A percentile compares a stretch with the other conserved stretches of the same genome.
phyloP scores from a whole-genome alignment of 2,888 invertebrate genomes.

The Druceiella hillmani region DNA sequence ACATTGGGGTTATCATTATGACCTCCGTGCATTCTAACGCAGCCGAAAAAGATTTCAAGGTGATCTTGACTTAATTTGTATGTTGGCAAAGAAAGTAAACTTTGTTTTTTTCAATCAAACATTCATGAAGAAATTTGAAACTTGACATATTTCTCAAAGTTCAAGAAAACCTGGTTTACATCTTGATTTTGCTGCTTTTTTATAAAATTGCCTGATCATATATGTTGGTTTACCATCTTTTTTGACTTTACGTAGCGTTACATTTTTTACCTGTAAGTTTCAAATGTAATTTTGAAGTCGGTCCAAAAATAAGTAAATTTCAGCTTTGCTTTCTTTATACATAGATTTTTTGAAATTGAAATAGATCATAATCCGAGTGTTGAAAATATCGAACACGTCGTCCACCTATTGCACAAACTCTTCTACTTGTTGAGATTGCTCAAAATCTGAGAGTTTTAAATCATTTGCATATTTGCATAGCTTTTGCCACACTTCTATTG shows the following conservation, averaged over 20 bases:
- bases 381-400: constrained; percentile 25
- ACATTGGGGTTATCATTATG: no score
- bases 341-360: not conserved
- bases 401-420: constrained; percentile 20
- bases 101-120: constrained; percentile 2
- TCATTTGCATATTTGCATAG: not conserved
- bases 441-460: no score
- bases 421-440: constrained; percentile 2
- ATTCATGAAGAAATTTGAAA: constrained; percentile 1
- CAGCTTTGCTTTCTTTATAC: constrained; percentile 4
- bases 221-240: not conserved
- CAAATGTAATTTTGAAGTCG: constrained; percentile 4
- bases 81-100: constrained; percentile 5
- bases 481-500: constrained; percentile 8
- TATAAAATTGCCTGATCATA: constrained; percentile 1
- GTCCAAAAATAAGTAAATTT: constrained; percentile 6
- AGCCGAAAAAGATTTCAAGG: constrained; percentile 14
- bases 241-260: constrained; percentile 4
- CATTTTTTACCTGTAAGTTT: constrained; percentile 1
- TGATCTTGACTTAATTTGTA: constrained; percentile 19
- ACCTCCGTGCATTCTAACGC: constrained; percentile 13
- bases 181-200: constrained; percentile 1
- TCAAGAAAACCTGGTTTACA: constrained; percentile 14
- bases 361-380: constrained; percentile 4
- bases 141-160: constrained; percentile 10